phyloP scores from a whole-genome alignment of 2,113 vertebrate species.

The Anarrhichthys ocellatus region DNA sequence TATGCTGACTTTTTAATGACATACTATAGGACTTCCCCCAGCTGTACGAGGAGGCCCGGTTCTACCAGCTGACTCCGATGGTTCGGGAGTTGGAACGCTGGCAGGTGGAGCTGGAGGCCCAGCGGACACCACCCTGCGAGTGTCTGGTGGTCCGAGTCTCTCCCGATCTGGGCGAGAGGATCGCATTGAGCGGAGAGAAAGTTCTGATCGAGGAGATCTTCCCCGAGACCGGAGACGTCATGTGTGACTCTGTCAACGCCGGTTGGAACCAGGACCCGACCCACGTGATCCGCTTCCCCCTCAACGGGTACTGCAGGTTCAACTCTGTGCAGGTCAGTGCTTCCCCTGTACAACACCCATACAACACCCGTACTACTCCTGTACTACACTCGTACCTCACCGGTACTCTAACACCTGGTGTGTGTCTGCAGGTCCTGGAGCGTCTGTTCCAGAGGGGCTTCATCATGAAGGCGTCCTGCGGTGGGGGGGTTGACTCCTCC shows the following conservation, averaged over 20 bases:
- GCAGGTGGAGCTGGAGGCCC: constrained; percentile 90
- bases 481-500: constrained; percentile 92
- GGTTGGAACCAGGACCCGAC: constrained; percentile 97
- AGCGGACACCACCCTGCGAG: constrained; percentile 86
- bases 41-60: constrained; percentile 93
- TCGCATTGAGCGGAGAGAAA: constrained; percentile 92
- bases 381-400: too few relatives aligned
- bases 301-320: constrained; percentile 92
- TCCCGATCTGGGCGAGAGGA: constrained; percentile 91
- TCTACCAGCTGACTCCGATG: constrained; percentile 94
- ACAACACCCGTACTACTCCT: neutral
- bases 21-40: constrained; percentile 87
- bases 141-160: constrained; percentile 92
- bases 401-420: too few relatives aligned
- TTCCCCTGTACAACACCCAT: neutral
- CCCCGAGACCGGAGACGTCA: constrained; percentile 92
- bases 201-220: constrained; percentile 94
- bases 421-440: constrained; percentile 88
- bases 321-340: constrained; percentile 92
- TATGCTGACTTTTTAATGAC: too few relatives aligned
- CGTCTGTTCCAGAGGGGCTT: constrained; percentile 93
- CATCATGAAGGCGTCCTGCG: constrained; percentile 88
- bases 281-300: constrained; percentile 92
- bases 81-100: constrained; percentile 93
- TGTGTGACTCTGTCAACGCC: constrained; percentile 93